Evolutionary conservation across 37 sponge, comb jelly and placozoan species (phyloP).

Genomic region (Chondrosia reniformis): DNA sequence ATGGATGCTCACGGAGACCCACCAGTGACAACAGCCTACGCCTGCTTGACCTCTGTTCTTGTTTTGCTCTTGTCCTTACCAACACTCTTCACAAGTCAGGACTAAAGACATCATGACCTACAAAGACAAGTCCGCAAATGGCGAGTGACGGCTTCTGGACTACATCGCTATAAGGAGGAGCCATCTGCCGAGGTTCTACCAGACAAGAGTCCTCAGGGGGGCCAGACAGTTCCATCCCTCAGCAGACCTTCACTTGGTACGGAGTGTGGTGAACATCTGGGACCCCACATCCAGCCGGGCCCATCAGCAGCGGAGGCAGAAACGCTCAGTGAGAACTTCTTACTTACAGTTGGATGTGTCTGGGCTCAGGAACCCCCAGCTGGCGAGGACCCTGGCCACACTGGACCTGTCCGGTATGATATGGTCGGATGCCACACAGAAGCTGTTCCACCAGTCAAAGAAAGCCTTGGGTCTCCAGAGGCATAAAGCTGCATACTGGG

Average conservation of each 20-base stretch:
- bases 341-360: background rate
- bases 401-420: background rate
- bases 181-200: background rate
- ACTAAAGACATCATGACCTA: background rate
- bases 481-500: background rate
- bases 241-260: background rate
- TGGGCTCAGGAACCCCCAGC: background rate
- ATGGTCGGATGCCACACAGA: background rate
- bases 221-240: background rate
- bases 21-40: background rate
- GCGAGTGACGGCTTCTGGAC: background rate
- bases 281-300: too few species aligned
- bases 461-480: background rate
- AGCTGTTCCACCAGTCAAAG: background rate
- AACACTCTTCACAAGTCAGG: constrained; percentile 1
- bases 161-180: background rate
- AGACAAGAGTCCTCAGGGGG: background rate
- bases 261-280: background rate
- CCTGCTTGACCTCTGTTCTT: background rate
- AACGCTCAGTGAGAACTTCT: background rate
- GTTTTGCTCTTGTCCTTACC: background rate
- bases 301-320: background rate
- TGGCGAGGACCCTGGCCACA: background rate
- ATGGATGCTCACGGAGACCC: background rate
- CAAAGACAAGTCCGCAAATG: background rate